Base-by-base conservation (phyloP, 2,113 vertebrate genomes). In the Mola mola region DNA sequence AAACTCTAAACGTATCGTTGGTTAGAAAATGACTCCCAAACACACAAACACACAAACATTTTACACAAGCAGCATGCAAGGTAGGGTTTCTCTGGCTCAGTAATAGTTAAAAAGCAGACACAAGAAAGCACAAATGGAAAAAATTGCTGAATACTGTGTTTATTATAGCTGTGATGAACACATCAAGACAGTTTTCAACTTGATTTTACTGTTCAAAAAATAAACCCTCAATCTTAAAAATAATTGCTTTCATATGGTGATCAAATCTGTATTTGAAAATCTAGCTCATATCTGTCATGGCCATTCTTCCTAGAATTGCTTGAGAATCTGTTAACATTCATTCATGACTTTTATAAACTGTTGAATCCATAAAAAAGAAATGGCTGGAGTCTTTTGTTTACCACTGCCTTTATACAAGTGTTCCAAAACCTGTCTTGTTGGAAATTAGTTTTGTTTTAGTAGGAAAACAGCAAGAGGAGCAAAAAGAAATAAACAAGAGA, bases 1-100 rank as follows among this genome's bases (percentile, higher is more conserved):
- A 0, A 63, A 83, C 66, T 93, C 92, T 82, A 78, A 68, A 40
- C 85, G 85, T 3, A 86, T 94, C 19, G 88, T 89, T 0, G 87
- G 91, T 81, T 12, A 34, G 38, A 24, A 40, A 57, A 20, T 50
- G 3, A 8, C 29, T 28, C 24, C 6, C 15, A n/a, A n/a, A n/a
- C n/a, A n/a, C n/a, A n/a, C n/a, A n/a, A n/a, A n/a, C n/a, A n/a
- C n/a, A n/a, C 28, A 29, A 5, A 29, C 2, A 29, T 29, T 29
- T 29, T 29, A 1, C 28, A 29, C 28, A 29, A 29, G 38, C 40
- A 6, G 19, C 34, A 19, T 44, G 17, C n/a, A 25, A 20, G 37
- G n/a, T 58, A 17, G 15, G 8, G 46, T 46, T 8, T 34, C 12
- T 44, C n/a, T 13, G 34, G 34, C 47, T 28, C 56, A 17, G 4